Evolutionary conservation across 1,140 invertebrate species (phyloP).

Genomic region (Ptiloglossa arizonensis): DNA sequence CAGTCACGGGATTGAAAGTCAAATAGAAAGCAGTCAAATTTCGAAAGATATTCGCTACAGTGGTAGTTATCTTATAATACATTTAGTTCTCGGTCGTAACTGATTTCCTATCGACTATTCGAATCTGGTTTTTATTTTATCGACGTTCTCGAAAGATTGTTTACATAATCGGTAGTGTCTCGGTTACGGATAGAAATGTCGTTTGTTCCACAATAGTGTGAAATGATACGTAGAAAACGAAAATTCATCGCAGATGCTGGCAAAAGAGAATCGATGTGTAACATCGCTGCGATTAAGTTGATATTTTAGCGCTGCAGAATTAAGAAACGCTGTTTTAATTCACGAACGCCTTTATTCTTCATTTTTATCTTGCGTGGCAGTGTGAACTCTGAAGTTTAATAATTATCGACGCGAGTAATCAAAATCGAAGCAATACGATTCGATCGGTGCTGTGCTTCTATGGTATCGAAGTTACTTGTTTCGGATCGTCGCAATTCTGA

Average conservation of each 20-base stretch:
- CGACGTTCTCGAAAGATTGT: background rate
- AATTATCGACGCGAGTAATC: background rate
- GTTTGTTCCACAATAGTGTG: background rate
- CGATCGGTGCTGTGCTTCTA: slow-evolving; percentile 35
- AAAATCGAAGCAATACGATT: background rate
- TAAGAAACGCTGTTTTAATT: slow-evolving; percentile 1
- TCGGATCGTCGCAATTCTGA: no score
- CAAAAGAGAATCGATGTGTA: background rate
- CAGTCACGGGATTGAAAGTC: no score
- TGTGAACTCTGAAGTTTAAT: background rate
- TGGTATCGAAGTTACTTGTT: background rate
- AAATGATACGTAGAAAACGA: background rate
- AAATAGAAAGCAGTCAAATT: no score
- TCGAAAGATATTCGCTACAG: no score
- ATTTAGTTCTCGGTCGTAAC: no score
- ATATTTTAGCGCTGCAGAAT: slow-evolving; percentile 22
- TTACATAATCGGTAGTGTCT: background rate
- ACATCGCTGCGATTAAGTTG: background rate
- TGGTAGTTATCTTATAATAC: no score
- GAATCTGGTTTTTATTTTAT: slow-evolving; percentile 28
- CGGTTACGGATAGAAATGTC: background rate
- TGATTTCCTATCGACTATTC: no score
- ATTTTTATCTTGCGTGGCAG: background rate
- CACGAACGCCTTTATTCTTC: background rate
- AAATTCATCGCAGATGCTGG: slow-evolving; percentile 6